Evolutionary conservation across 2,888 invertebrate species (phyloP).

Genomic region (Lycia hirtaria): DNA sequence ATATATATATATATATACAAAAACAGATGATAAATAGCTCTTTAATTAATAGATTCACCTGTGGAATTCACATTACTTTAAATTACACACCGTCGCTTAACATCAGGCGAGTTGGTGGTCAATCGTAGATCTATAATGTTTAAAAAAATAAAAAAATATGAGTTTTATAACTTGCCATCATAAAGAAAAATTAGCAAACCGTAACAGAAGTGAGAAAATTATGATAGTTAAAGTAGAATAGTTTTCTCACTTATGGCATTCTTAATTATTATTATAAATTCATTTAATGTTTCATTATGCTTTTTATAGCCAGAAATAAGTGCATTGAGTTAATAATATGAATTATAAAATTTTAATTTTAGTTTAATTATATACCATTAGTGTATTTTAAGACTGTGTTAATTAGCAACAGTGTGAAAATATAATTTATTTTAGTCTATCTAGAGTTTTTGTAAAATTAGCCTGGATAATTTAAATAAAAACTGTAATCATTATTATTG

Average conservation of each 20-base stretch:
- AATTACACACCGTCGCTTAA: no score
- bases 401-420: neutral
- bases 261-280: constrained; percentile 21
- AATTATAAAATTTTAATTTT: neutral
- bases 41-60: no score
- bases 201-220: constrained; percentile 15
- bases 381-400: neutral
- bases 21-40: no score
- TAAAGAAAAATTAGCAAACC: constrained; percentile 1
- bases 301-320: neutral
- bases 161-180: neutral
- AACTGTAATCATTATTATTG: no score
- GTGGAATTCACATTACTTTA: no score
- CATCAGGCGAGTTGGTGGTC: no score
- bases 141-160: neutral
- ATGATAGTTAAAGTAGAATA: constrained; percentile 7
- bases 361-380: neutral
- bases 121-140: constrained; percentile 1
- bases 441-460: no score
- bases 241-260: constrained; percentile 1
- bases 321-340: neutral
- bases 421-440: neutral
- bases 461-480: no score
- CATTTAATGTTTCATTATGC: constrained; percentile 13
- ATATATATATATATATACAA: no score